These are phyloP conservation scores for Anagyrus pseudococci DNA, from an alignment of 2,888 invertebrate species.

Conservation along the genomic window DNA sequence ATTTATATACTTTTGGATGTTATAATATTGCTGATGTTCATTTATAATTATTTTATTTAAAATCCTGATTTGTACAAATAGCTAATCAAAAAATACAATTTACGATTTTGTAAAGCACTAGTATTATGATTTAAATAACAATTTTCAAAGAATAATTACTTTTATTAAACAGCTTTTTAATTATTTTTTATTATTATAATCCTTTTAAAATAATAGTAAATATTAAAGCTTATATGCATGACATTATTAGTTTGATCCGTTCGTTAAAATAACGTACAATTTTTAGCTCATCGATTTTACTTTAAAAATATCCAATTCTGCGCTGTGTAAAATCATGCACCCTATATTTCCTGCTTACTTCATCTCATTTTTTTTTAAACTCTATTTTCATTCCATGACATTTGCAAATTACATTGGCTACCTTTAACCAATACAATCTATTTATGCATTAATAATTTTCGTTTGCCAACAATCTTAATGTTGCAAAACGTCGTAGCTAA, in stretches of 20 bases:
- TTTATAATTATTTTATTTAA: constrained; percentile 1
- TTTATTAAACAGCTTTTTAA: constrained; percentile 11
- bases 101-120: not conserved
- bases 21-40: not conserved
- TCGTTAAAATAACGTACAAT: constrained; percentile 4
- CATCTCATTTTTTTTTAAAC: constrained; percentile 1
- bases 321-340: constrained; percentile 14
- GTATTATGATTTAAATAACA: not conserved
- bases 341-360: constrained; percentile 3
- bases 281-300: not conserved
- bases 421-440: not conserved
- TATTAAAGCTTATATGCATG: too few relatives aligned
- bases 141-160: not conserved
- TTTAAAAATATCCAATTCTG: constrained; percentile 24
- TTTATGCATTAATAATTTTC: too few relatives aligned
- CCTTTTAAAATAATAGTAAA: too few relatives aligned
- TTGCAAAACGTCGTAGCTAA: too few relatives aligned
- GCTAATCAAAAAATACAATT: too few relatives aligned
- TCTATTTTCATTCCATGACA: not conserved
- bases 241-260: not conserved
- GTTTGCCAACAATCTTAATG: too few relatives aligned
- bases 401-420: not conserved
- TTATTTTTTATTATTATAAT: not conserved
- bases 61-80: not conserved
- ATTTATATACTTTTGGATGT: constrained; percentile 15